Evolutionary conservation across 2,888 invertebrate species (phyloP), one percentile per base, ranked within the genome.

Genomic region (Acronicta leporina): DNA sequence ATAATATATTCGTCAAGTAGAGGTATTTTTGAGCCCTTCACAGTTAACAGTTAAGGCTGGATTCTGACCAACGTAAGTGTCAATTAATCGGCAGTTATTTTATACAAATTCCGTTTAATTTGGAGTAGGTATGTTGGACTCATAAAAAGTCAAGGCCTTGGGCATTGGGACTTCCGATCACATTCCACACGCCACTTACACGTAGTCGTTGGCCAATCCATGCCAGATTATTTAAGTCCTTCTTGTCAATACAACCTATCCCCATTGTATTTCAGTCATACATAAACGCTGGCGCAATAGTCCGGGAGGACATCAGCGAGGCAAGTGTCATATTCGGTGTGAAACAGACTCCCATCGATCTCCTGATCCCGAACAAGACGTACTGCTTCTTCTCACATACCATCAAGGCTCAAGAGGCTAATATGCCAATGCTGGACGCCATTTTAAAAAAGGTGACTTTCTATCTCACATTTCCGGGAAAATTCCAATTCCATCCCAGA

Each of bases 331-430:
- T 99, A 79, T 98, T 99, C 83, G 99, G 99, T 0, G 99, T 99
- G 5, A 99, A 99, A 84, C 98, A 98, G 76, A 97, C 97, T 0
- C 99, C 99, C 0, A 96, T 98, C 9, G 99, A 99, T 83, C 96
- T 97, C 42, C 95, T 99, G 10, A 97, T 99, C 65, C 98, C 99
- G 0, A 97, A 99, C 84, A 99, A 99, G 92, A 99, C 99, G 0
- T 99, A 99, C 86, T 99, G 99, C 82, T 98, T 99, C 91, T 99
- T 99, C 91, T 99, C 99, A 0, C 99, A 99, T 88, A 99, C 99
- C 0, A 99, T 99, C 80, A 99, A 99, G 91, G 99, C 99, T 0
- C 99, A 99, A 90, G 99, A 99, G 84, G 97, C 97, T 42, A 99
- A 99, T 87, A 99, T 99, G 99, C 97, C 98, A 0, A 95, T 99